Evolutionary conservation across 2,888 invertebrate genomes (phyloP).

Genomic region (Aricia artaxerxes): DNA sequence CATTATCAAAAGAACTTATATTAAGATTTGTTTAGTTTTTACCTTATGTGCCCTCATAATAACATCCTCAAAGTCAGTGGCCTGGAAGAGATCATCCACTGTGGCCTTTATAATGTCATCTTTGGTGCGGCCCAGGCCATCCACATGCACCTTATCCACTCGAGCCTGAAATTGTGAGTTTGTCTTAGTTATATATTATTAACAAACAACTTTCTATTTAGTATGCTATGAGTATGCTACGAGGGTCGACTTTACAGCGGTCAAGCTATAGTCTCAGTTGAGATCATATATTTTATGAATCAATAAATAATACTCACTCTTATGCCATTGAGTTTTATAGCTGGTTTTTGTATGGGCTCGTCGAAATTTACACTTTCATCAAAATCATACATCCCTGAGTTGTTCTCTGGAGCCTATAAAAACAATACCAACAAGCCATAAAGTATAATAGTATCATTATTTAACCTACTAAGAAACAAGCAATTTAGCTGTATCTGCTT

Average conservation of each 20-base stretch:
- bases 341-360: conserved; percentile 59
- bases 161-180: conserved; percentile 80
- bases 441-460: not conserved
- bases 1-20: no score
- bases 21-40: conserved; percentile 15
- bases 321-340: conserved; percentile 77
- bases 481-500: not conserved
- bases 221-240: no score
- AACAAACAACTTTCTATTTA: not conserved
- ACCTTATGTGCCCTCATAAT: conserved; percentile 84
- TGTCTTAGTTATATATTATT: no score
- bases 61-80: conserved; percentile 92
- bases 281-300: not conserved
- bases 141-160: conserved; percentile 92
- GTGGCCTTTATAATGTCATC: conserved; percentile 92
- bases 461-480: not conserved
- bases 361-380: conserved; percentile 60
- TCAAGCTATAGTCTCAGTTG: no score
- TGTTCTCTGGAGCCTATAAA: conserved; percentile 49
- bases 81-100: conserved; percentile 90
- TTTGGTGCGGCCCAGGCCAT: conserved; percentile 92
- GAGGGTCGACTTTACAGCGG: no score
- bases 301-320: conserved; percentile 57
- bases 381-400: conserved; percentile 52
- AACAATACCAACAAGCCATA: not conserved